Base-by-base conservation (phyloP, 2,113 vertebrate genomes). In the Gyps fulvus region DNA sequence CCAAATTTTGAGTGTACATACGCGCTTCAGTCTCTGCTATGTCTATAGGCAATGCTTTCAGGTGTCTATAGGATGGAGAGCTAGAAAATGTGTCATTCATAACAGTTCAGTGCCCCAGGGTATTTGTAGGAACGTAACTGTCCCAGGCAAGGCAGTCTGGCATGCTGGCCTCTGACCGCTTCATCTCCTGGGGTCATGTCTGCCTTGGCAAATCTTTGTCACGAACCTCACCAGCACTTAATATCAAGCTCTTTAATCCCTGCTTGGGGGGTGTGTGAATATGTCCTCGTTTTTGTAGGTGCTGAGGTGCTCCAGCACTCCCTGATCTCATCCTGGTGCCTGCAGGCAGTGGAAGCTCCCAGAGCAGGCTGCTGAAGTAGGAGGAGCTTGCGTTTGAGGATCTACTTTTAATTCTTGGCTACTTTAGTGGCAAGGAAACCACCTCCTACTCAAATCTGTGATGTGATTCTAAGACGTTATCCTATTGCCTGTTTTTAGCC, bases 371-470 rank as follows among this genome's bases (percentile, higher is more conserved):
- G 87, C 66, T 73, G 45, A 86, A 79, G 59, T 40, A 49, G 62
- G n/a, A 40, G 23, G 49, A 73, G 25, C 83, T 86, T 92, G 61
- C 38, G 78, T 88, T 88, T 62, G 62, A 80, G 26, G 52, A 71
- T 80, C 72, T 88, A 25, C 76, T 78, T 92, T 40, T 78, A 78
- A 55, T 83, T 95, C 77, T 74, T 92, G 77, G 59, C n/a, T 89
- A 34, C 61, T 89, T 87, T 58, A 81, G 59, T 89, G 80, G n/a
- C 65, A 93, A 76, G n/a, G 85, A 95, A 95, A 62, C 58, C 29
- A 74, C 80, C 71, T 93, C 57, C 57, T 72, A 74, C 92, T 96
- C 67, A 78, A 87, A 82, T 78, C 83, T 92, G 86, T 71, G 76
- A 93, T 78, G 55, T 52, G 86, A 43, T 87, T 82, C 50, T 72